Evolutionary conservation across 2,113 vertebrate genomes (phyloP), one percentile per base, ranked within the genome.

Genomic region (Catharus fuscescens): DNA sequence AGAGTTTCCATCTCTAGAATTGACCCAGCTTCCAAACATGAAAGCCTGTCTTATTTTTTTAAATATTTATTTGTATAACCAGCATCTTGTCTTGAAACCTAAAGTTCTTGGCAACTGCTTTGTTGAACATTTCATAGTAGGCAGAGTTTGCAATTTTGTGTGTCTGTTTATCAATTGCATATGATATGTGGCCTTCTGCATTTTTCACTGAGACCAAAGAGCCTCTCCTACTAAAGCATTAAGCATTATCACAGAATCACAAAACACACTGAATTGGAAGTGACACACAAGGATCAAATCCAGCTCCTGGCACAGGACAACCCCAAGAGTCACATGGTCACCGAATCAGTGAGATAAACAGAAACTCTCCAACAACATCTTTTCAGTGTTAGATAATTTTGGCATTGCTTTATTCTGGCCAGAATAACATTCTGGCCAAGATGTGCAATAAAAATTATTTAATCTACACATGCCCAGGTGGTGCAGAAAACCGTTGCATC

Each of bases 301-400:
- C 72, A 60, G 0, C 14, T 67, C 36, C 36, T 23, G 36, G 32
- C 21, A 52, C 17, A 36, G 45, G 32, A 36, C 31, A 36, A 11
- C 11, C 21, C 18, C 32, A 60, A 44, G 45, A 67, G 21, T 36
- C 9, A 36, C 25, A 50, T 16, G 13, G 6, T 50, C 82, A 50
- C 44, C 1, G 1, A 25, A 57, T 57, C 8, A 42, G 31, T 0
- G 1, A 76, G 25, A 31, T 66, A 59, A 59, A 7, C 13, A 50
- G 20, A 57, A 66, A 76, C 13, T 11, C 61, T 76, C 44, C 36
- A 34, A 14, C 5, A 36, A n/a, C 13, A 20, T 34, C 4, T 57
- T 72, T 31, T 34, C 36, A 31, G 13, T 34, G 31, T 59, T 50
- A 50, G 6, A 66, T 19, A 86, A 59, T 42, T 50, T 13, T 50